A percentile compares a stretch with the other conserved stretches of the same genome.
Evolutionary conservation across 1,140 invertebrate species (phyloP).

Genomic region (Scaptomyza pallida): DNA sequence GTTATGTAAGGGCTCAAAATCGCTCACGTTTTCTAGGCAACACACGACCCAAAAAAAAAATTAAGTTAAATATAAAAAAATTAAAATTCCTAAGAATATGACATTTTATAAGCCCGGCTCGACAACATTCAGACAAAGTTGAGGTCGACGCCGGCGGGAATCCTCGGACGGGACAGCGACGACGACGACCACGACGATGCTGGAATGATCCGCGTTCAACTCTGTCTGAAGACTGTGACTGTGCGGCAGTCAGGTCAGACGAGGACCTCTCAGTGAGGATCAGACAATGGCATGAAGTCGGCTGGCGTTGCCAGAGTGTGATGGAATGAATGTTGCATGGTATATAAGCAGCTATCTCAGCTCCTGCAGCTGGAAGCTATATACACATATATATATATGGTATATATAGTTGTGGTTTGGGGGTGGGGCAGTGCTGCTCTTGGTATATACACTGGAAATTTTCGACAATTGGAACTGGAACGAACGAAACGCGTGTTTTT

Average conservation of each 20-base stretch:
- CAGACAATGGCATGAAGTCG: slow-evolving; percentile 27
- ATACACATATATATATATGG: slow-evolving; percentile 5
- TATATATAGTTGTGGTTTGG: not conserved
- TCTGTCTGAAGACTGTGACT: slow-evolving; percentile 84
- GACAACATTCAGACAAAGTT: slow-evolving; percentile 78
- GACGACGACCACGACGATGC: slow-evolving; percentile 44
- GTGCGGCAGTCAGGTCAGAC: slow-evolving; percentile 54
- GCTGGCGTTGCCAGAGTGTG: slow-evolving; percentile 48
- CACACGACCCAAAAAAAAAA: slow-evolving; percentile 53
- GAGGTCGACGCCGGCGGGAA: slow-evolving; percentile 66
- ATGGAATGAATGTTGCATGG: slow-evolving; percentile 33
- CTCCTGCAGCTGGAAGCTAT: slow-evolving; percentile 24
- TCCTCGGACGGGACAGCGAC: slow-evolving; percentile 42
- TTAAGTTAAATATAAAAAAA: slow-evolving; percentile 50
- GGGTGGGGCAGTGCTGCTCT: slow-evolving; percentile 22
- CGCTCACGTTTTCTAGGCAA: slow-evolving; percentile 63
- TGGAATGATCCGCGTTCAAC: slow-evolving; percentile 73
- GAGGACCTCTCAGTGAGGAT: slow-evolving; percentile 62
- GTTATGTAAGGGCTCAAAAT: slow-evolving; percentile 7
- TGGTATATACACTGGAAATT: slow-evolving; percentile 73
- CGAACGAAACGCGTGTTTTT: slow-evolving; percentile 17
- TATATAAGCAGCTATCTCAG: slow-evolving; percentile 68
- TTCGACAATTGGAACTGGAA: slow-evolving; percentile 60
- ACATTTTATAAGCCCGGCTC: slow-evolving; percentile 24
- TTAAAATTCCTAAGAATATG: slow-evolving; percentile 26